Evolutionary conservation across 2,113 vertebrate genomes (phyloP), one percentile per base, ranked within the genome.

Genomic region (Marcusenius ussheri): DNA sequence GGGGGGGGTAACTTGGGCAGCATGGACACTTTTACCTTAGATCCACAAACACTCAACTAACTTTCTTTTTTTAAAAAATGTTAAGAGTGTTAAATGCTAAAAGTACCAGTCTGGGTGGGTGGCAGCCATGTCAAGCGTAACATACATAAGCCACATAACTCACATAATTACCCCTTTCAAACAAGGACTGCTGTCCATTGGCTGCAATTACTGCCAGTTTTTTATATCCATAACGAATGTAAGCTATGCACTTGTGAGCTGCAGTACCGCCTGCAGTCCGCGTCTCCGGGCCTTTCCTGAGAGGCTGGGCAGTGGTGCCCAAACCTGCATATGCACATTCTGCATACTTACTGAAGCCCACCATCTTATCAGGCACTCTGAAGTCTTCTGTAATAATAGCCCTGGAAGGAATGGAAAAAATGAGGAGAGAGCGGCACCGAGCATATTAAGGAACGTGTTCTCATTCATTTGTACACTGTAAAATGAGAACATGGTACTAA

Each of bases 331-430:
- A 27, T 0, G 24, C 21, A 19, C 74, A 13, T n/a, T 21, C 9
- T 17, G 35, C 50, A 58, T 96, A 99, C 98, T 99, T 97, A 99
- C 98, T 99, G 94, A 99, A 99, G 96, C 98, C 98, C 94, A 99
- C 98, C 98, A 99, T 99, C 95, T 99, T 99, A 95, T 99, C 98
- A 97, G 98, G 98, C 97, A 99, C 98, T 97, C 99, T 99, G 95
- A 96, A 99, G 92, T 99, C 98, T 97, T 99, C 98, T 92, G 98
- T 99, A 94, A 98, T 96, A 94, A 99, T 96, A 96, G 98, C 96
- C 97, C 98, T 99, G 91, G 89, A 95, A 93, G 39, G 88, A 24
- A 66, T 92, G 56, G 93, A 24, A 31, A 89, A 10, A 58, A 42
- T 47, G 3, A 50, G 4, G 21, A 27, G 45, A 27, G 49, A 21